Base-by-base conservation (phyloP, 2,888 invertebrate genomes). In the Campoletis raptor region DNA sequence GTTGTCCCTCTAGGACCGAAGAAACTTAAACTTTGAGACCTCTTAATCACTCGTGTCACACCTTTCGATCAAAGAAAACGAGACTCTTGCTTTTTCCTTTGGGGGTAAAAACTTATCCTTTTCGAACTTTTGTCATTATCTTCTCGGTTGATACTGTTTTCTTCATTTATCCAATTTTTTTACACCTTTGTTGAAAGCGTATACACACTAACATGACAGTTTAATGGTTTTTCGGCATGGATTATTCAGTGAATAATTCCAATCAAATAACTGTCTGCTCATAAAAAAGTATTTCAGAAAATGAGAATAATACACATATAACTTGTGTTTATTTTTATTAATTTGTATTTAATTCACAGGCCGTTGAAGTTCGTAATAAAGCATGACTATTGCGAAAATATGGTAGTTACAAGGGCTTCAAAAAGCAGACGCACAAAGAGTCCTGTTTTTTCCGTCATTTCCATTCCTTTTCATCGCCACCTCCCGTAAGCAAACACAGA, bases 1-100 rank as follows among this genome's bases (percentile, higher is more conserved):
- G 54, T 37, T 36, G 42, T 76, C n/a, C 30, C 76, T 81, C 12
- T 69, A 82, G 72, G 64, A 80, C 12, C 48, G 54, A 73, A 83
- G 88, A 91, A 92, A 91, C 90, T 88, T 90, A 90, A 92, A 93
- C 89, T 92, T 90, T 87, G 90, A 89, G 78, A 73, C 83, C 89
- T 89, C 87, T 91, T 92, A 92, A 93, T 93, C 91, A 91, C 87
- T 91, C 90, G 91, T 90, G 93, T 93, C 93, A 91, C 93, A 91
- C 91, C 89, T 90, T 89, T 90, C 90, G 90, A 90, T 92, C 90
- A 90, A 90, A 91, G 91, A 85, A 88, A 89, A 86, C 76, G 85
- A 87, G 89, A 54, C 21, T 42, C 45, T 89, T 89, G 90, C 90
- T 90, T 91, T 86, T 54, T 45, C 24, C 89, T 88, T 88, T 30